Evolutionary conservation across 2,888 invertebrate species (phyloP), one percentile per base, ranked within the genome.

Genomic region (Dryocosmus kuriphilus): DNA sequence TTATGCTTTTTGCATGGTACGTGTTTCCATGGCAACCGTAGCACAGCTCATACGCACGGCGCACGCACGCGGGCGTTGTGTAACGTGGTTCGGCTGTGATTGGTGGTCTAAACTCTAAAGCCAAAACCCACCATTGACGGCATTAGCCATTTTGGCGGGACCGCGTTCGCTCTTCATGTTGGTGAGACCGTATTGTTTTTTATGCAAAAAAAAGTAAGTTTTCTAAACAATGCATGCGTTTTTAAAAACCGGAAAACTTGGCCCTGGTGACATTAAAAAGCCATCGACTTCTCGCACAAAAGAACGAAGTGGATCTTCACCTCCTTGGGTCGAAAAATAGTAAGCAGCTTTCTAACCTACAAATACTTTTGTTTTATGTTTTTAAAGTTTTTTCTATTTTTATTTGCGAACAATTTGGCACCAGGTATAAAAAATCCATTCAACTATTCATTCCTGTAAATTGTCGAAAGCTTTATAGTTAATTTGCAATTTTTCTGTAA

Each of bases 251-350:
- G 96, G 96, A 1, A 97, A 97, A 92, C 91, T 96, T 83, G 94
- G 94, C 2, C 92, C 93, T 55, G 83, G 77, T 55, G 92, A 92
- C 60, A 88, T 86, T 77, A 86, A 86, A 32, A 89, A 89, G 71
- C 79, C 90, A 16, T 80, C 89, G 77, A 76, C 87, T 74, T 85
- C 91, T 74, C 88, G 62, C 61, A 83, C 76, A 86, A 91, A 83
- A 61, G 85, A 77, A 67, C 92, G 88, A 88, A 85, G 85, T 5
- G 93, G 89, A 8, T 86, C 90, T 1, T 80, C 85, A 24, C 93
- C 95, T 46, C 96, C 96, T 87, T 97, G 97, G 97, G 96, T 97
- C 60, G 97, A 97, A 90, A 97, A 97, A 95, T 97, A 97, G 96
- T 96, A 92, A 92, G 94, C 92, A 74, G 75, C 35, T 62, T 55